Evolutionary conservation across 2,888 invertebrate genomes (phyloP), one percentile per base, ranked within the genome.

Genomic region (Erebia palarica): DNA sequence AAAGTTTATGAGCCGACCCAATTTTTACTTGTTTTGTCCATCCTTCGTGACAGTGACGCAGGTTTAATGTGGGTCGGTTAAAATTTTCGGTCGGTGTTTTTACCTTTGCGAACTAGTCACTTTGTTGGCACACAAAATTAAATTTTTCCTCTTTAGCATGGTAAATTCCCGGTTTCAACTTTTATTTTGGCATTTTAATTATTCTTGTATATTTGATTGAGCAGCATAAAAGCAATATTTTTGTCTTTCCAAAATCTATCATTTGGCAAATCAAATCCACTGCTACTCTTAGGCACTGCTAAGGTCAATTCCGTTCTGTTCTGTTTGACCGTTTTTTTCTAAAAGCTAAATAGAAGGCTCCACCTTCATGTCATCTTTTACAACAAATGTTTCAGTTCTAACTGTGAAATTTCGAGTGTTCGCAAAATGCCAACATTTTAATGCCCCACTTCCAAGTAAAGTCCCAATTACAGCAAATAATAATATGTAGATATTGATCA

Each of bases 1-100:
- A 81, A 83, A 81, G 81, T 81, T 75, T 84, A 85, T 82, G 77
- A 79, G 60, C 72, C 81, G 81, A 82, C 82, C 83, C 78, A 78
- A 79, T 81, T 84, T 79, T 80, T 78, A 78, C 44, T 59, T 57
- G 58, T 68, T 65, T 76, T 79, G 75, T 76, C 78, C 77, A 74
- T 74, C 72, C 74, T 75, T 65, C 76, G 70, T 72, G 75, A 68
- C 64, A 67, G 49, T 68, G 44, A 57, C 49, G 47, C 57, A 47
- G 42, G 66, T 57, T n/a, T 66, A 66, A 66, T 58, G 57, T 57
- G 57, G 57, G 66, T 57, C 44, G 66, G 57, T 18, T 44, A 42
- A 65, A 55, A 55, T 65, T 65, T 53, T 65, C 14, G 66, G 66
- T 66, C 44, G 66, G 13, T 10, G 53, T 55, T 53, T 55, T 36